Evolutionary conservation across 2,888 invertebrate genomes (phyloP).

Genomic region (Hydraecia micacea): DNA sequence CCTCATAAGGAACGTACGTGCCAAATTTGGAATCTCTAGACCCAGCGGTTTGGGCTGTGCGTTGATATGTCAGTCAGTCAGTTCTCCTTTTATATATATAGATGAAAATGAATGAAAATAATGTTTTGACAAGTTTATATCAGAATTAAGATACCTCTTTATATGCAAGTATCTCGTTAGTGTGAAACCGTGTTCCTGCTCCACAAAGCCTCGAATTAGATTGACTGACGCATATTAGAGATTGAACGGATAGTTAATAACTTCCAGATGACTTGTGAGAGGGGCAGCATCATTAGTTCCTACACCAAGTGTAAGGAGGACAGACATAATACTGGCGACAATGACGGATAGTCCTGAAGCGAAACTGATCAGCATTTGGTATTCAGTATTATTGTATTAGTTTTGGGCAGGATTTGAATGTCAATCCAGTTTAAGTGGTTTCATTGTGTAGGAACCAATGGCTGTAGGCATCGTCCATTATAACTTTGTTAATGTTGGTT

Average conservation of each 20-base stretch:
- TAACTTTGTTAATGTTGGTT: too few species aligned
- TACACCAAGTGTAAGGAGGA: not conserved
- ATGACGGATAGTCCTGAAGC: conserved; percentile 9
- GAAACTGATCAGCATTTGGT: conserved; percentile 20
- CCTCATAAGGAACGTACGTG: too few species aligned
- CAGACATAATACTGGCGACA: conserved; percentile 9
- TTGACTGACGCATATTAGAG: not conserved
- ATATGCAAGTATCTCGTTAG: not conserved
- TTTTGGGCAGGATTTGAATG: not conserved
- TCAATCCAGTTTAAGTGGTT: not conserved
- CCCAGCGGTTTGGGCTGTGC: too few species aligned
- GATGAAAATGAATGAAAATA: too few species aligned
- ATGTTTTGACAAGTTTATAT: too few species aligned
- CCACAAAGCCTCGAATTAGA: conserved; percentile 4
- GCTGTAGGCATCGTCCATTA: too few species aligned
- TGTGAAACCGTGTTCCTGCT: not conserved
- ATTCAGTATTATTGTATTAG: conserved; percentile 5
- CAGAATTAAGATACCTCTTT: not conserved
- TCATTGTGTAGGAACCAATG: not conserved
- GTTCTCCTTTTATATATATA: too few species aligned
- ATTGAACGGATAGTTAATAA: conserved; percentile 16
- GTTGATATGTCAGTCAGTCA: too few species aligned
- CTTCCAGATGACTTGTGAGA: conserved; percentile 1
- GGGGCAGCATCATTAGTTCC: not conserved
- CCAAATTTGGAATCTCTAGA: too few species aligned